phyloP scores from a whole-genome alignment of 2,113 vertebrate species.

The Phalacrocorax pelagicus region DNA sequence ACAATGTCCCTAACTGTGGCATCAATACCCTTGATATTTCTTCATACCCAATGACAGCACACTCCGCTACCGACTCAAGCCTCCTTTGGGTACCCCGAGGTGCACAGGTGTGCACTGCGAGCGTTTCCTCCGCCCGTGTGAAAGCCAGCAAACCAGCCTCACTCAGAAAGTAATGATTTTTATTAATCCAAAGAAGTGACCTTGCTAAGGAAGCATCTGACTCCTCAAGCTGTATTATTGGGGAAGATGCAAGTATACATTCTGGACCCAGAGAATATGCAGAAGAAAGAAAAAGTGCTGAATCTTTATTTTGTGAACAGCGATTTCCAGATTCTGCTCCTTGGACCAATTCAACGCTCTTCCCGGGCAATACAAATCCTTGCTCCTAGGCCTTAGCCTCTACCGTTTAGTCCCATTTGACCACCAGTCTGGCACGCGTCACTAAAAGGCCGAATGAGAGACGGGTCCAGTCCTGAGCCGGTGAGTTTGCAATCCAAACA shows the following conservation, averaged over 20 bases:
- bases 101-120: neutral
- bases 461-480: neutral
- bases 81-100: neutral
- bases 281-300: neutral
- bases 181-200: neutral
- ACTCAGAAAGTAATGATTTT: neutral
- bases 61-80: accelerated
- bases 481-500: too few relatives aligned
- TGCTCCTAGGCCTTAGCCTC: neutral
- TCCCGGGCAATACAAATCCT: neutral
- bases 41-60: neutral
- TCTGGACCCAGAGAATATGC: neutral
- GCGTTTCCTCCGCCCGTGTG: accelerated
- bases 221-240: neutral
- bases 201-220: neutral
- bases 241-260: neutral
- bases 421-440: too few relatives aligned
- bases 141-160: neutral
- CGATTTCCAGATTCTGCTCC: neutral
- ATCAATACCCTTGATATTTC: neutral
- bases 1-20: neutral
- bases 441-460: neutral
- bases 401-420: neutral
- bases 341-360: too few relatives aligned
- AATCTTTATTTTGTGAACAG: neutral